These are phyloP conservation scores for Phasia obesa DNA, from an alignment of 2,888 invertebrate species.

Conservation along the genomic window DNA sequence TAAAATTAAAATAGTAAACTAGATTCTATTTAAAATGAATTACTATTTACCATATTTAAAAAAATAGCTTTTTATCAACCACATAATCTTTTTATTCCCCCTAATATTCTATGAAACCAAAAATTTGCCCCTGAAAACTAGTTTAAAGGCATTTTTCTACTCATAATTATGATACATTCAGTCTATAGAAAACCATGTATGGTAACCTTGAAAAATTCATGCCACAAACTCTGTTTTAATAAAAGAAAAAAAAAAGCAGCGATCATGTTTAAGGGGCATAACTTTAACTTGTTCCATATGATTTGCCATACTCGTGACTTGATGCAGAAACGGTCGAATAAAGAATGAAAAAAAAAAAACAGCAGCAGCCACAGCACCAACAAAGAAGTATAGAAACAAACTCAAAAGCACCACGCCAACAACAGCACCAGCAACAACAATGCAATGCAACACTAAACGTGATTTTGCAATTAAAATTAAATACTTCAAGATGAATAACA, in stretches of 20 bases:
- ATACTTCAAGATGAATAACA: constrained; percentile 67
- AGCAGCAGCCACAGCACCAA: constrained; percentile 16
- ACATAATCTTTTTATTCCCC: background rate
- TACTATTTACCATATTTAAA: too few species aligned
- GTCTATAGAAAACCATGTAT: constrained; percentile 49
- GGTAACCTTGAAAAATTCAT: constrained; percentile 64
- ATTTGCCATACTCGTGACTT: constrained; percentile 69
- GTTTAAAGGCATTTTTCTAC: constrained; percentile 57
- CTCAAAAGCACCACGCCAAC: constrained; percentile 32
- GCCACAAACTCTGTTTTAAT: background rate
- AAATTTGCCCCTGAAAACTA: constrained; percentile 65
- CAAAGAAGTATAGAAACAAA: constrained; percentile 30
- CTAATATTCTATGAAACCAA: constrained; percentile 8
- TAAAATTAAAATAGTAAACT: too few species aligned
- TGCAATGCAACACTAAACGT: constrained; percentile 59
- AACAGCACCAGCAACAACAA: constrained; percentile 23
- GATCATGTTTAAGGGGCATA: constrained; percentile 68
- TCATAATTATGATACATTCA: constrained; percentile 14
- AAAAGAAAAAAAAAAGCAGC: constrained; percentile 7
- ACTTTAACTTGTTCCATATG: constrained; percentile 67
- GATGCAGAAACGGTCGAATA: constrained; percentile 27
- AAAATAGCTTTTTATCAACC: background rate
- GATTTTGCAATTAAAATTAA: constrained; percentile 70
- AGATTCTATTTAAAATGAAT: too few species aligned
- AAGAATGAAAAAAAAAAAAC: background rate